phyloP scores from a whole-genome alignment of 2,797 vertebrate species.

The Carcharodon carcharias region DNA sequence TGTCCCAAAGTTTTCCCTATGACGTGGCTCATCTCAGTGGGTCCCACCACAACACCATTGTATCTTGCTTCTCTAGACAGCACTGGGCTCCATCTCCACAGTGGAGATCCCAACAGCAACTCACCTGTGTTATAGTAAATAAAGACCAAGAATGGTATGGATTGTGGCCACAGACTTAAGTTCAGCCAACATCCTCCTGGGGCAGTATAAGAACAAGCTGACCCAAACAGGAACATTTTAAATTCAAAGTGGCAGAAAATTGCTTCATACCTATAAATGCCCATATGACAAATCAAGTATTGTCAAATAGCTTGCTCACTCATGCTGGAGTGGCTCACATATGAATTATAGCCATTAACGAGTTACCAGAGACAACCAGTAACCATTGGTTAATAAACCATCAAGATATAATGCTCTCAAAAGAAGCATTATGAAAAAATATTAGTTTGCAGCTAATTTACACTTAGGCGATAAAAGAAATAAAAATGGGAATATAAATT shows the following conservation, averaged over 20 bases:
- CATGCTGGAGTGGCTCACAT: background rate
- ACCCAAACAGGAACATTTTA: background rate
- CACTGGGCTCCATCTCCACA: background rate
- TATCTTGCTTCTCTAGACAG: background rate
- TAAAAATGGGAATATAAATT: background rate
- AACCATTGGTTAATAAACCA: background rate
- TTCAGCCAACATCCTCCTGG: background rate
- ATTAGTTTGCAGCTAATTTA: background rate
- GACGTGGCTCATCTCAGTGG: background rate
- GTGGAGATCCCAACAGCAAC: background rate
- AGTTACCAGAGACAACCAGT: background rate
- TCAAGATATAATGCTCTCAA: background rate
- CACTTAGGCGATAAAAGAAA: background rate
- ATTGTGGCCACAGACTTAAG: background rate
- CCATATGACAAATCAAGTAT: background rate
- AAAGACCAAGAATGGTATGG: background rate
- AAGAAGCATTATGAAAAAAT: background rate
- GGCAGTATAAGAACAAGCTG: background rate
- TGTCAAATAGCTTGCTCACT: background rate
- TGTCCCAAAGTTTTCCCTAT: background rate
- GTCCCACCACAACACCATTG: background rate
- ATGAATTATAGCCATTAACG: background rate
- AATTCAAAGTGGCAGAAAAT: background rate
- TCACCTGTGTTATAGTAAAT: background rate
- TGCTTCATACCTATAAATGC: background rate